These are phyloP conservation scores for Megalonaias nervosa DNA, from an alignment of 1,140 invertebrate species.

Conservation along the genomic window DNA sequence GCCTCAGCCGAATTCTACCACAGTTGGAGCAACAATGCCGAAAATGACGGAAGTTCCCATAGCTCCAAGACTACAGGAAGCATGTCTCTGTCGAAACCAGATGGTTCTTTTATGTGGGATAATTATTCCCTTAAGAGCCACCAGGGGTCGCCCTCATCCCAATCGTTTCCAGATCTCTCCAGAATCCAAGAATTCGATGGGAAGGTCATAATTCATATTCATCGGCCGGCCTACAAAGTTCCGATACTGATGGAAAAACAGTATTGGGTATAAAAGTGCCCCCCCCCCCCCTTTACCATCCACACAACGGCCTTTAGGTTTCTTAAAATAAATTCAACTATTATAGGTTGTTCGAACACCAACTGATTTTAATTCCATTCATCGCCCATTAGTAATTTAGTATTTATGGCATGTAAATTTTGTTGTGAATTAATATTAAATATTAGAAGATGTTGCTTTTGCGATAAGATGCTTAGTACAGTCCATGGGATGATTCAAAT, in stretches of 20 bases:
- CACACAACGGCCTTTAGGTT: too few relatives aligned
- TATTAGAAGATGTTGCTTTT: too few relatives aligned
- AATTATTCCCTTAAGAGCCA: constrained; percentile 13
- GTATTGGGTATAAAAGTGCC: constrained; percentile 26
- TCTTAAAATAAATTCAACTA: too few relatives aligned
- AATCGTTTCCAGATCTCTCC: constrained; percentile 14
- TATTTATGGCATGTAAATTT: too few relatives aligned
- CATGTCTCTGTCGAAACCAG: constrained; percentile 7
- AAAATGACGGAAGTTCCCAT: constrained; percentile 8
- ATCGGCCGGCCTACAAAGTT: constrained; percentile 4
- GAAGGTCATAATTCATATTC: constrained; percentile 12
- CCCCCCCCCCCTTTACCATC: too few relatives aligned
- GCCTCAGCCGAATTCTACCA: constrained; percentile 4
- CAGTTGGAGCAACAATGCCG: constrained; percentile 18
- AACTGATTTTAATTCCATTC: too few relatives aligned
- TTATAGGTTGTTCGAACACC: too few relatives aligned
- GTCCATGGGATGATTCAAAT: too few relatives aligned
- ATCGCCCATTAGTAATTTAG: too few relatives aligned
- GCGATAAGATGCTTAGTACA: too few relatives aligned
- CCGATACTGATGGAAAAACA: constrained; percentile 34
- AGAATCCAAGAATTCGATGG: constrained; percentile 7
- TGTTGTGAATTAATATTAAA: too few relatives aligned
- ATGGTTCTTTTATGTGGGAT: constrained; percentile 29
- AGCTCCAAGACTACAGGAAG: constrained; percentile 1
- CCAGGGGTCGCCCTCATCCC: not conserved